Percentiles rank a stretch among this genome's conserved stretches.
Evolutionary conservation across 2,113 vertebrate genomes (phyloP).

Genomic region (Ovis canadensis): DNA sequence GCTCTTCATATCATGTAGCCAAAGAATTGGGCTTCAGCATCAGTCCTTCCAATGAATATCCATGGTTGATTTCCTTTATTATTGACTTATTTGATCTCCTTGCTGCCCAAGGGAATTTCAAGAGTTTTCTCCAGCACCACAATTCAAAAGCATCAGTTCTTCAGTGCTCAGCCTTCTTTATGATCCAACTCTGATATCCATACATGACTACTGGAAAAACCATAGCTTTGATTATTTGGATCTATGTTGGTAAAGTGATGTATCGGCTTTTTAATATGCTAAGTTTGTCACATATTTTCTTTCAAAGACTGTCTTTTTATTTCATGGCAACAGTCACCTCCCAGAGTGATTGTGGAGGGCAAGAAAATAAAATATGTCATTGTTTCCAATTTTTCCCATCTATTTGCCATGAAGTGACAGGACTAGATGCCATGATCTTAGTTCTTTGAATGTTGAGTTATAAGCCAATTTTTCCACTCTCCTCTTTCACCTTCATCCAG

Average conservation of each 20-base stretch:
- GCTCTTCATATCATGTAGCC: neutral
- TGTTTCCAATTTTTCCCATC: neutral
- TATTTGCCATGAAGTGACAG: neutral
- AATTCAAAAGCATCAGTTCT: neutral
- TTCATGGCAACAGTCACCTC: neutral
- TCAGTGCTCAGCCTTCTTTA: neutral
- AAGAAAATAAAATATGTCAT: neutral
- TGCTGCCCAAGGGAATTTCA: neutral
- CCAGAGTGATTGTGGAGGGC: neutral
- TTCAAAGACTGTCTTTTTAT: neutral
- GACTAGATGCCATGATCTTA: neutral
- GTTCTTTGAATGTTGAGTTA: neutral
- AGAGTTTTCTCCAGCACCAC: neutral
- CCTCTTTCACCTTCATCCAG: neutral
- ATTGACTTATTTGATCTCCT: neutral
- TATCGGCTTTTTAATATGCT: neutral
- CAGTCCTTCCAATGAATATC: neutral
- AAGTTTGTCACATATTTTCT: neutral
- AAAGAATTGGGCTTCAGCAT: neutral
- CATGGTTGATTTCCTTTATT: neutral
- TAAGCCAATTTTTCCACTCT: neutral
- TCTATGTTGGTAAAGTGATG: neutral
- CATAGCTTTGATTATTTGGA: neutral
- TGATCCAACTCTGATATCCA: neutral
- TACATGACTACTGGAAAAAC: neutral